Conservation (phyloP, 2,113 vertebrate genomes). For the Ochotona curzoniae region DNA sequence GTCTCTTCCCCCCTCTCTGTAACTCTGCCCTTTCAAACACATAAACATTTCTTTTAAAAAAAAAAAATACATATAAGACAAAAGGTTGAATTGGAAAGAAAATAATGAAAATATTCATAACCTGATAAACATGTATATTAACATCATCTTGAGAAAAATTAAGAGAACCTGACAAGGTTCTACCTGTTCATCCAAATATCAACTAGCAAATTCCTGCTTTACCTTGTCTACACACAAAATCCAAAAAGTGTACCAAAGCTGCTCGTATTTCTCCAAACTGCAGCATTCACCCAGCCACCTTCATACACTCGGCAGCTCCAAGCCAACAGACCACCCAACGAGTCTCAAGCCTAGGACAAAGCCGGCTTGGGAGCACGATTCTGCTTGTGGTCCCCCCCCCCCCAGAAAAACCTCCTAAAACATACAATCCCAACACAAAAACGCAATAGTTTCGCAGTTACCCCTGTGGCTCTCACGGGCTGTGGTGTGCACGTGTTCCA, state of each 20-base stretch:
- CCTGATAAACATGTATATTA: not conserved
- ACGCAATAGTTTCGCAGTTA: not conserved
- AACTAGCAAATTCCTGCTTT: not conserved
- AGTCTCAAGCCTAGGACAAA: conserved; percentile 14
- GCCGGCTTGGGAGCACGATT: not conserved
- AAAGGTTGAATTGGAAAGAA: not conserved
- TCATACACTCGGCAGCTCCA: not conserved
- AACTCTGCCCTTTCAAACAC: too few species aligned
- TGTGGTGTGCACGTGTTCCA: too few species aligned
- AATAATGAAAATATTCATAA: conserved; percentile 29
- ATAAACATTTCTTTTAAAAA: too few species aligned
- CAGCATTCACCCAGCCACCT: not conserved
- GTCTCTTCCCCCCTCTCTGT: too few species aligned
- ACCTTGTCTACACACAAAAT: conserved; percentile 13
- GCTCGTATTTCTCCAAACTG: not conserved
- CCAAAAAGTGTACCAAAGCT: not conserved
- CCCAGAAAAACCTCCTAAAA: not conserved
- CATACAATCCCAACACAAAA: conserved; percentile 22
- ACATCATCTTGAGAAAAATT: not conserved
- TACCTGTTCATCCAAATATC: conserved; percentile 2
- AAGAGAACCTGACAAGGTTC: not conserved
- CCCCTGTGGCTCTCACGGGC: too few species aligned
- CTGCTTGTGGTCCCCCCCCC: not conserved
- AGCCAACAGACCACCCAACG: not conserved
- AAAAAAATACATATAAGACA: not conserved